These are phyloP conservation scores for Sipha maydis DNA, from an alignment of 2,888 invertebrate genomes.

Conservation along the genomic window DNA sequence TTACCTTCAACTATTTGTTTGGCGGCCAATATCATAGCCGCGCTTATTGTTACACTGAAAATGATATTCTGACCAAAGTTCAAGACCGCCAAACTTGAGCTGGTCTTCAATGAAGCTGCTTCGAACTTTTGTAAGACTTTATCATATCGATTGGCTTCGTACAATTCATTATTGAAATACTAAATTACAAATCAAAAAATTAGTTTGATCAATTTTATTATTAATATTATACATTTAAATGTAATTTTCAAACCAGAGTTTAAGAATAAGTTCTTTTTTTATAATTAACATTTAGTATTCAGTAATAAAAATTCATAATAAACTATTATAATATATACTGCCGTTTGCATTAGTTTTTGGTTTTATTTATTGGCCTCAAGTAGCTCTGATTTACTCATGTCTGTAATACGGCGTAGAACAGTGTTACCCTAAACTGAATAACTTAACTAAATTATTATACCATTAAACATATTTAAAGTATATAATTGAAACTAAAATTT, in stretches of 20 bases:
- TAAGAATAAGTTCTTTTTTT: neutral
- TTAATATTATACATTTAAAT: neutral
- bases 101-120: conserved; percentile 91
- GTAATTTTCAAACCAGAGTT: too few relatives aligned
- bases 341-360: too few relatives aligned
- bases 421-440: too few relatives aligned
- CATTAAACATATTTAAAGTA: too few relatives aligned
- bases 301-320: neutral
- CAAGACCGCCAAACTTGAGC: conserved; percentile 88
- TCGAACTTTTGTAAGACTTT: conserved; percentile 86
- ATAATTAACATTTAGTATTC: neutral
- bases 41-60: conserved; percentile 90
- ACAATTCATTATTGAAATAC: conserved; percentile 98
- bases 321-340: too few relatives aligned
- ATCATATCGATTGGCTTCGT: conserved; percentile 92
- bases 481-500: too few relatives aligned
- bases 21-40: conserved; percentile 94
- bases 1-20: conserved; percentile 85
- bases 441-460: too few relatives aligned
- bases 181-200: conserved; percentile 68
- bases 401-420: too few relatives aligned
- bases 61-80: conserved; percentile 99
- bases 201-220: conserved; percentile 6
- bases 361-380: too few relatives aligned
- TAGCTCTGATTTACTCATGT: too few relatives aligned